Conservation (phyloP, 2,113 vertebrate species). For the Cygnus buccinator region DNA sequence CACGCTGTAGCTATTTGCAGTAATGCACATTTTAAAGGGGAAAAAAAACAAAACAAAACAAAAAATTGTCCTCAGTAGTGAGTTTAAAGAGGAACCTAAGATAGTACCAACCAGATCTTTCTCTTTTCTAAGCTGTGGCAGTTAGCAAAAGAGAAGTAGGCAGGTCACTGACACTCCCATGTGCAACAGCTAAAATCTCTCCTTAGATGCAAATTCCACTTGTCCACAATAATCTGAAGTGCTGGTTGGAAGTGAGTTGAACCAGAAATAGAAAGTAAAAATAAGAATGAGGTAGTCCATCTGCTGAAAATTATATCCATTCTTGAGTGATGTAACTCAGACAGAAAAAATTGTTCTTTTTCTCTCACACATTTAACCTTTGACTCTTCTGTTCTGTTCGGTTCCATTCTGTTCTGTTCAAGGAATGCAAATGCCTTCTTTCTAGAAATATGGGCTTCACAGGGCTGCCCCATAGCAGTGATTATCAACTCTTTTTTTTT, state of each 20-base stretch:
- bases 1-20: neutral
- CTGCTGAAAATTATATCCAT: neutral
- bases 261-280: neutral
- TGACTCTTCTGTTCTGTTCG: neutral
- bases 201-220: neutral
- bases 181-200: neutral
- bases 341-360: neutral
- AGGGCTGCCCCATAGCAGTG: neutral
- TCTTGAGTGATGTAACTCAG: neutral
- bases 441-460: neutral
- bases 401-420: neutral
- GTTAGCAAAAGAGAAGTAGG: neutral
- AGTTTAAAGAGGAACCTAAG: neutral
- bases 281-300: neutral
- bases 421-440: neutral
- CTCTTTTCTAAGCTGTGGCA: neutral
- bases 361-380: neutral
- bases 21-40: neutral
- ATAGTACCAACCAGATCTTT: neutral
- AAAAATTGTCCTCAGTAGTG: neutral
- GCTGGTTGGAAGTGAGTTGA: neutral
- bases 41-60: neutral
- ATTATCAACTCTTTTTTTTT: neutral
- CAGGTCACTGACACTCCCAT: neutral
- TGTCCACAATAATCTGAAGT: neutral